Percentiles rank a stretch among this genome's conserved stretches.
Evolutionary conservation across 2,113 vertebrate species (phyloP).

Genomic region (Vireo altiloquus): DNA sequence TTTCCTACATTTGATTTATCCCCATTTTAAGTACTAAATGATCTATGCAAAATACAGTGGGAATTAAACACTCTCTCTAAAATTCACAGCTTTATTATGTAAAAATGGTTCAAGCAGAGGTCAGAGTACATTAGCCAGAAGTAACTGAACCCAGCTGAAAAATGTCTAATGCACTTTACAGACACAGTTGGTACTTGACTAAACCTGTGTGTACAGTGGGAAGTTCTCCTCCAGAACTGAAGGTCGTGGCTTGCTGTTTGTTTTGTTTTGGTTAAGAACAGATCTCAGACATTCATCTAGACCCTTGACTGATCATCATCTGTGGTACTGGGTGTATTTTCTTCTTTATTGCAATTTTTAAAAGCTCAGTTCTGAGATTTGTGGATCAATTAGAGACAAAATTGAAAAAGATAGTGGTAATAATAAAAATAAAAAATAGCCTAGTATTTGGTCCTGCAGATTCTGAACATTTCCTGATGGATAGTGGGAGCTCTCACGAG

Average conservation of each 20-base stretch:
- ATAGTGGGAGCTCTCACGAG: neutral
- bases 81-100: slow-evolving; percentile 23
- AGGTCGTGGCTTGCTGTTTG: neutral
- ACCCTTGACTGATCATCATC: neutral
- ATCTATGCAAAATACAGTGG: slow-evolving; percentile 28
- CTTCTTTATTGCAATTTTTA: neutral
- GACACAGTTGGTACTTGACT: neutral
- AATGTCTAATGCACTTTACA: neutral
- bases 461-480: neutral
- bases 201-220: neutral
- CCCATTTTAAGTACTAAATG: slow-evolving; percentile 36
- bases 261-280: neutral
- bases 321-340: neutral
- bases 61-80: slow-evolving; percentile 34
- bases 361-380: neutral
- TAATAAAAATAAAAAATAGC: slow-evolving; percentile 3
- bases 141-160: slow-evolving; percentile 5
- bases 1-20: slow-evolving; percentile 49
- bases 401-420: neutral
- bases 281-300: neutral
- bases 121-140: slow-evolving; percentile 8
- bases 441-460: neutral
- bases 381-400: neutral
- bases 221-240: neutral
- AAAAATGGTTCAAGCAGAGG: slow-evolving; percentile 4